Conservation (phyloP, 2,888 invertebrate species). For the Colostygia pectinataria region DNA sequence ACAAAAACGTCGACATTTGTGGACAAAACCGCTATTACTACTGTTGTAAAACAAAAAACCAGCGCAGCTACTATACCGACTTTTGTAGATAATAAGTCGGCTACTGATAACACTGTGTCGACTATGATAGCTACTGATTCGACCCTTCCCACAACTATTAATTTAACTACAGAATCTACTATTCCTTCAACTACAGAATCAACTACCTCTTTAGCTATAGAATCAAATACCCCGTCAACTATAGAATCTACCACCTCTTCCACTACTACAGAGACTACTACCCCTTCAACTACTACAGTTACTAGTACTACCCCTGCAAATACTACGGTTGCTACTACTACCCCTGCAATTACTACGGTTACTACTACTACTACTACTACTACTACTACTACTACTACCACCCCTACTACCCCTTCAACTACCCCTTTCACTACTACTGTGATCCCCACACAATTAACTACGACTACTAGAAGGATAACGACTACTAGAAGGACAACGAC, state of each 20-base stretch:
- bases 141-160: neutral
- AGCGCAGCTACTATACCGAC: neutral
- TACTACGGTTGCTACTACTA: neutral
- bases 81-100: neutral
- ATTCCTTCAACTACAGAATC: neutral
- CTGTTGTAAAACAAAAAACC: neutral
- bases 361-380: constrained; percentile 2
- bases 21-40: neutral
- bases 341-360: neutral
- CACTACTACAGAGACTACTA: neutral
- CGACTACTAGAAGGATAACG: constrained; percentile 1
- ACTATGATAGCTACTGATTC: neutral
- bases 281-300: neutral
- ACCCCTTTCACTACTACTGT: neutral
- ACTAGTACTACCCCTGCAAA: neutral
- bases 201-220: neutral
- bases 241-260: neutral
- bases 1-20: neutral
- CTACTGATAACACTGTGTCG: neutral
- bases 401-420: neutral
- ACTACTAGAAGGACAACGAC: constrained; percentile 1
- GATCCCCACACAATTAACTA: too few relatives aligned
- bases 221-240: neutral
- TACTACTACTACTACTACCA: neutral
- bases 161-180: neutral